Evolutionary conservation across 1,140 invertebrate species (phyloP).

Genomic region (Tetraneura akinire): DNA sequence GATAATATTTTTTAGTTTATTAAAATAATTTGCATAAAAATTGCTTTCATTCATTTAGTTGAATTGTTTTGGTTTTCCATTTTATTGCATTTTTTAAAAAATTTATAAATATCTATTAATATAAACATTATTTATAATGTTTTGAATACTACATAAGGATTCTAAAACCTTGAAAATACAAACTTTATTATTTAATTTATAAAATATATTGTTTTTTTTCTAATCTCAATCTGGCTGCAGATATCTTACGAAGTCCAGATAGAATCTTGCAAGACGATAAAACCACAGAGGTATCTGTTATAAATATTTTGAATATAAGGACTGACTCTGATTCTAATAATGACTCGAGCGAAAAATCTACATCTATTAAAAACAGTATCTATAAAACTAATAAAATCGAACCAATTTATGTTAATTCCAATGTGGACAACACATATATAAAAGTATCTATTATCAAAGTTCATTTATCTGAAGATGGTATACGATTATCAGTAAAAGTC

Average conservation of each 20-base stretch:
- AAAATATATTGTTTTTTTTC: neutral
- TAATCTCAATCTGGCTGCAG: conserved; percentile 42
- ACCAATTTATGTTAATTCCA: conserved; percentile 38
- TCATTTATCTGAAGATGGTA: conserved; percentile 19
- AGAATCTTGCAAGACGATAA: conserved; percentile 7
- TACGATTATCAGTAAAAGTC: conserved; percentile 34
- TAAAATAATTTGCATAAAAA: conserved; percentile 7
- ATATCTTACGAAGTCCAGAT: conserved; percentile 6
- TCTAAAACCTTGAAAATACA: conserved; percentile 25
- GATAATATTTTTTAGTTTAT: conserved; percentile 13
- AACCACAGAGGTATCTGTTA: neutral
- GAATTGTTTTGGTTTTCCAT: neutral
- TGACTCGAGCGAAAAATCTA: conserved; percentile 6
- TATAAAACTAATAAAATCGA: conserved; percentile 4
- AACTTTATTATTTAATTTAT: neutral
- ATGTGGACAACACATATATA: conserved; percentile 28
- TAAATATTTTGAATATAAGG: neutral
- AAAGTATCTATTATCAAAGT: conserved; percentile 18
- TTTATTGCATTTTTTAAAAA: neutral
- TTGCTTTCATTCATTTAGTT: neutral
- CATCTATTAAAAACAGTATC: neutral
- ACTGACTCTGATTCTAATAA: neutral
- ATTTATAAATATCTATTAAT: too few relatives aligned
- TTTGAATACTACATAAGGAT: neutral
- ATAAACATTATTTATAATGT: neutral